Evolutionary conservation across 1,140 invertebrate genomes (phyloP).

Genomic region (Drosophila albomicans): DNA sequence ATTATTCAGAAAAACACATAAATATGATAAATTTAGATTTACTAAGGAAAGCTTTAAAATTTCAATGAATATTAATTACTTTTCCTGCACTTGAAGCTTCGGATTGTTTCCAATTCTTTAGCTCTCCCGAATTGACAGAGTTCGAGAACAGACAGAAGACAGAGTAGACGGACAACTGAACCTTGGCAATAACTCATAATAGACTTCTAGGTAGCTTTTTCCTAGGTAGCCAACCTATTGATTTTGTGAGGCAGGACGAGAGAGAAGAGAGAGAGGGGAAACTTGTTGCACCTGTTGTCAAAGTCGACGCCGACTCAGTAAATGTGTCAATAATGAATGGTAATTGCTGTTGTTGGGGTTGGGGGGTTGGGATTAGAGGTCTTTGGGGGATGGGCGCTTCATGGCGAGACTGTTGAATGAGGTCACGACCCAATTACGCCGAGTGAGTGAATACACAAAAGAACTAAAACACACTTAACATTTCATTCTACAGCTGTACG

Average conservation of each 20-base stretch:
- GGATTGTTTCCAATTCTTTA: too few relatives aligned
- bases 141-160: too few relatives aligned
- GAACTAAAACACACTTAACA: neutral
- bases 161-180: too few relatives aligned
- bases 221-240: slow-evolving; percentile 22
- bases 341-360: slow-evolving; percentile 5
- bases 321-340: slow-evolving; percentile 46
- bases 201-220: too few relatives aligned
- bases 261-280: too few relatives aligned
- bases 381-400: neutral
- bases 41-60: too few relatives aligned
- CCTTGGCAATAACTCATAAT: too few relatives aligned
- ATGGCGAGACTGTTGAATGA: slow-evolving; percentile 14
- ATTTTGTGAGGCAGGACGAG: slow-evolving; percentile 32
- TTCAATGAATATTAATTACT: too few relatives aligned
- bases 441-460: neutral
- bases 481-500: slow-evolving; percentile 88
- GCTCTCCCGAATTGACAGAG: too few relatives aligned
- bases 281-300: slow-evolving; percentile 39
- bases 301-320: slow-evolving; percentile 10
- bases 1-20: too few relatives aligned
- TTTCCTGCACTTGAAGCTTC: too few relatives aligned
- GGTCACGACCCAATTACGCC: slow-evolving; percentile 59
- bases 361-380: neutral
- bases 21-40: too few relatives aligned